Evolutionary conservation across 1,140 invertebrate species (phyloP), one percentile per base, ranked within the genome.

Genomic region (Drosophila kikkawai): DNA sequence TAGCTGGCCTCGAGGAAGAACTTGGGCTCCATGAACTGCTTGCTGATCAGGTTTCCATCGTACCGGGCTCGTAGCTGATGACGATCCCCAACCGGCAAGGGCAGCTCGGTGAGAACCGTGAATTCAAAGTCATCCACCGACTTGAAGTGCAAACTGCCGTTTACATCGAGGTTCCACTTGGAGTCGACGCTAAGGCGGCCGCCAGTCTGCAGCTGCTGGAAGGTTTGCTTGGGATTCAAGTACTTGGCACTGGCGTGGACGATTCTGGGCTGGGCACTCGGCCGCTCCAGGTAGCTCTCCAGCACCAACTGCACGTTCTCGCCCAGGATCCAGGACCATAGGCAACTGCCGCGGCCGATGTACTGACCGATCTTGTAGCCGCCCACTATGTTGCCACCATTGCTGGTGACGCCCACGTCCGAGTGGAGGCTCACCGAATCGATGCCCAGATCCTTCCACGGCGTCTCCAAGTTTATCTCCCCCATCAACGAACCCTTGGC

Each of bases 141-240:
- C n/a, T 51, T 64, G n/a, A 50, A 81, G 19, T 82, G 78, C 45
- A 87, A 1, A 4, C 57, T 84, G 19, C 90, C 84, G 47, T 92
- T 92, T 60, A 94, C 92, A 58, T 93, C 95, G 92, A 95, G 34
- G 75, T 76, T 65, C 94, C 92, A 77, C 74, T 90, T 81, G 12
- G 86, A 91, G 73, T 95, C 93, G 3, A 95, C 82, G 47, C 94
- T 93, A 1, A 95, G 56, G 50, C 95, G 93, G 13, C 94, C 94
- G 0, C 95, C 95, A 2, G 92, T 59, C 57, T 94, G 86, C 1
- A 95, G 26, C n/a, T 93, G 92, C 7, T 92, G 83, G 56, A 93
- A 94, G 3, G 82, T 87, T 58, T 92, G 91, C 15, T 93, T 91
- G 0, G 94, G 94, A 88, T 95, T 95, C 32, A 93, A 58, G 61